Conservation (phyloP, 2,888 invertebrate species). For the Metellina segmentata region DNA sequence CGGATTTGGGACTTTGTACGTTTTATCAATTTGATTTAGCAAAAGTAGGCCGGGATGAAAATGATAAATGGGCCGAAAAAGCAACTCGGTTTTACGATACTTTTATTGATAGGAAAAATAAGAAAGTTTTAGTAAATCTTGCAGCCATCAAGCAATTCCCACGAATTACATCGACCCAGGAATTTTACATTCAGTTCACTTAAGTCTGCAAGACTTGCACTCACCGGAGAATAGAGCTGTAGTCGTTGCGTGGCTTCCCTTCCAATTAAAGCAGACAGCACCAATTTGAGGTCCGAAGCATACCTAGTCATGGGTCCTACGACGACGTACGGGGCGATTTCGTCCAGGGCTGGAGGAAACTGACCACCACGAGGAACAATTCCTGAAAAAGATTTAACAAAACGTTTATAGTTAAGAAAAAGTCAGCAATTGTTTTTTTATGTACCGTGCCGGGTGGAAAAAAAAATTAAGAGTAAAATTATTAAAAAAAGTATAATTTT, state of each 20-base stretch:
- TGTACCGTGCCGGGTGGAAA: background rate
- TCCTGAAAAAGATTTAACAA: constrained; percentile 79
- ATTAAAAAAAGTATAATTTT: background rate
- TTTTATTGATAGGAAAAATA: too few species aligned
- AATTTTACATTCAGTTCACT: too few species aligned
- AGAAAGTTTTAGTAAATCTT: too few species aligned
- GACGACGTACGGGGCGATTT: constrained; percentile 91
- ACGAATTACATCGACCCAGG: too few species aligned
- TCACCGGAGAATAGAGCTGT: constrained; percentile 55
- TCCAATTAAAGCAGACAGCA: constrained; percentile 85
- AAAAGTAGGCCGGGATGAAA: too few species aligned
- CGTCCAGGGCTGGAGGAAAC: constrained; percentile 87
- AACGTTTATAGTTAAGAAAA: background rate
- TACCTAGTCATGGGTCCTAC: constrained; percentile 94
- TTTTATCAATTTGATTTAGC: too few species aligned
- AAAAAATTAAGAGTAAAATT: background rate
- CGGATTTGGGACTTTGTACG: too few species aligned
- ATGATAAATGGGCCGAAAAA: too few species aligned
- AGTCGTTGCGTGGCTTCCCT: constrained; percentile 40
- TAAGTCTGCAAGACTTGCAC: background rate
- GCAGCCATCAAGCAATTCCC: too few species aligned
- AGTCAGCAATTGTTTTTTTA: background rate
- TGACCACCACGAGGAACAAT: constrained; percentile 89
- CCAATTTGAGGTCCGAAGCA: constrained; percentile 90
- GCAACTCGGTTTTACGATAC: too few species aligned